Evolutionary conservation across 2,797 vertebrate species (phyloP).

Genomic region (Echiichthys vipera): DNA sequence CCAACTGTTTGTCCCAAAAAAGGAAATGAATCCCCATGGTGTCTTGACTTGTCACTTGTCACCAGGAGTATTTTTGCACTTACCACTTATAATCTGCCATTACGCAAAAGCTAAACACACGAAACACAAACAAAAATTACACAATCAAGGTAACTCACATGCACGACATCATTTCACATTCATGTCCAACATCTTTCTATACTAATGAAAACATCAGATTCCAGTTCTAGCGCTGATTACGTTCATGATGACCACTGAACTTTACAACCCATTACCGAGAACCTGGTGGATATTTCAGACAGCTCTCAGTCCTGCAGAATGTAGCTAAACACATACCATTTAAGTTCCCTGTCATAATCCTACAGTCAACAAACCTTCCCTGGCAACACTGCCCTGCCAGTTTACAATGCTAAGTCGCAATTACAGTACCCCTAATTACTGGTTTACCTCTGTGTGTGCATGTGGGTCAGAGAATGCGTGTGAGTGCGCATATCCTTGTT

Average conservation of each 20-base stretch:
- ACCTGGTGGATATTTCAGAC: conserved; percentile 70
- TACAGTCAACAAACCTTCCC: conserved; percentile 76
- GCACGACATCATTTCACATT: conserved; percentile 5
- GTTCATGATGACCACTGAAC: conserved; percentile 38
- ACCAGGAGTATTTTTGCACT: conserved; percentile 4
- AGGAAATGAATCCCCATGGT: neutral
- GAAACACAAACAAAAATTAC: conserved; percentile 12
- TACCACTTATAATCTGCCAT: conserved; percentile 11
- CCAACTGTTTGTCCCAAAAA: neutral
- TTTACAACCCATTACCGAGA: conserved; percentile 53
- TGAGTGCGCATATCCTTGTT: conserved; percentile 62
- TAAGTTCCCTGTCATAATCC: conserved; percentile 73
- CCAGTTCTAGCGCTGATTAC: neutral
- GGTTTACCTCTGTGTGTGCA: conserved; percentile 59
- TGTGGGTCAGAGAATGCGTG: conserved; percentile 39
- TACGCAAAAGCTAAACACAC: conserved; percentile 6
- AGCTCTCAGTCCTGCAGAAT: conserved; percentile 73
- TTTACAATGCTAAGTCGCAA: conserved; percentile 78
- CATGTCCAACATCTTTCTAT: conserved; percentile 7
- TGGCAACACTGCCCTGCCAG: conserved; percentile 69
- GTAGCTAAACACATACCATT: conserved; percentile 80
- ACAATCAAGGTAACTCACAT: neutral
- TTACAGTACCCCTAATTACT: conserved; percentile 75
- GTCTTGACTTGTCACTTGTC: conserved; percentile 9
- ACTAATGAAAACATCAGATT: conserved; percentile 9